A percentile compares a stretch with the other conserved stretches of the same genome.
Evolutionary conservation across 2,888 invertebrate genomes (phyloP).

Genomic region (Euzetes globulus): DNA sequence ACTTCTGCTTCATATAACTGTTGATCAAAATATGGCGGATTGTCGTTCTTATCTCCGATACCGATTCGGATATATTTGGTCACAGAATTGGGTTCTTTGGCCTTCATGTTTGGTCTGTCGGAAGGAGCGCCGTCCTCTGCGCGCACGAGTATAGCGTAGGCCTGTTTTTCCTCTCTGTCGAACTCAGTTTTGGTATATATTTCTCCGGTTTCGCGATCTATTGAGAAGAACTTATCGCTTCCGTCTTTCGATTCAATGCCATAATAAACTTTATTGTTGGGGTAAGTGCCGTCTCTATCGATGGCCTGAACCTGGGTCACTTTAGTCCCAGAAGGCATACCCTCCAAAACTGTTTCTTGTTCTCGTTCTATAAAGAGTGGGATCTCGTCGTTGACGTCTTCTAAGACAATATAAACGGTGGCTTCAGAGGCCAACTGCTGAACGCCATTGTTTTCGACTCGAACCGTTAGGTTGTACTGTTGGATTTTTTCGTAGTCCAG

Average conservation of each 20-base stretch:
- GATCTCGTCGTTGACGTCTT: conserved; percentile 95
- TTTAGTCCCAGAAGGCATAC: conserved; percentile 87
- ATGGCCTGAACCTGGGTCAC: conserved; percentile 93
- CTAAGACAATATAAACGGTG: conserved; percentile 82
- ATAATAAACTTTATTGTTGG: conserved; percentile 90
- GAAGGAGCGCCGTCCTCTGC: conserved; percentile 95
- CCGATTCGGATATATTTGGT: conserved; percentile 97
- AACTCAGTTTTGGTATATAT: conserved; percentile 91
- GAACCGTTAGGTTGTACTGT: conserved; percentile 88
- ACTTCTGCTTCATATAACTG: conserved; percentile 92
- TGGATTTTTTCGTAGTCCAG: conserved; percentile 89
- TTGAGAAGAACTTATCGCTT: conserved; percentile 82
- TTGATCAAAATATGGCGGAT: conserved; percentile 96
- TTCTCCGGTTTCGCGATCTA: conserved; percentile 89
- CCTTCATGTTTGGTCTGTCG: conserved; percentile 76
- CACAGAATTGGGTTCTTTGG: conserved; percentile 91
- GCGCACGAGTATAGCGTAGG: conserved; percentile 93
- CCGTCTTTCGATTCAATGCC: conserved; percentile 84
- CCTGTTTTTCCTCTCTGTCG: conserved; percentile 88
- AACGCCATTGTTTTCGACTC: conserved; percentile 93
- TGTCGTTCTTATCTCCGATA: conserved; percentile 99
- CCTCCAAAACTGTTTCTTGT: conserved; percentile 89
- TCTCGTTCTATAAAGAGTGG: conserved; percentile 90
- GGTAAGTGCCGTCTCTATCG: conserved; percentile 89
- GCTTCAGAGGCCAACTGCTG: conserved; percentile 91